Evolutionary conservation across 2,888 invertebrate species (phyloP).

Genomic region (Platycheirus albimanus): DNA sequence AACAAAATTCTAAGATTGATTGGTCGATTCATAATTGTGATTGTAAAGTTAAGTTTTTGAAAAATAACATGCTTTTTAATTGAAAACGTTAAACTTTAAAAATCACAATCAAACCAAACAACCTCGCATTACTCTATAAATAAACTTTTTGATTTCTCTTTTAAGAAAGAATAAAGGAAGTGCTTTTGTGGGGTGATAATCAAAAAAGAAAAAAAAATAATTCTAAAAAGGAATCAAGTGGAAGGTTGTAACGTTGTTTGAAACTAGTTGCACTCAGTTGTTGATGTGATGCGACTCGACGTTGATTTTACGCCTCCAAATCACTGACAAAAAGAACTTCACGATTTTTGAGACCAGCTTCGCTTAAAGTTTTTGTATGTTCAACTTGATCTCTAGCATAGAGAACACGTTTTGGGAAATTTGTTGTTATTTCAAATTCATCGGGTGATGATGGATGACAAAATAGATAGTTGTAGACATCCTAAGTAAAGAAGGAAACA

Average conservation of each 20-base stretch:
- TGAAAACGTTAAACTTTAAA: not conserved
- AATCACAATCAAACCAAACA: slow-evolving; percentile 12
- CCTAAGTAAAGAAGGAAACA: slow-evolving; percentile 85
- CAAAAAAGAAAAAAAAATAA: not conserved
- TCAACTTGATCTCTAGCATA: slow-evolving; percentile 81
- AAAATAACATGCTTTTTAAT: not conserved
- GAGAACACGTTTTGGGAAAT: slow-evolving; percentile 95
- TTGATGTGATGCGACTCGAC: not conserved
- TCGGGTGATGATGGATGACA: slow-evolving; percentile 96
- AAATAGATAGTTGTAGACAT: slow-evolving; percentile 96
- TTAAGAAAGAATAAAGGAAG: slow-evolving; percentile 8
- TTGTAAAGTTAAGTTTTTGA: not conserved
- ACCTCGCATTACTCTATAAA: slow-evolving; percentile 21
- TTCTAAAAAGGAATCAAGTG: slow-evolving; percentile 32
- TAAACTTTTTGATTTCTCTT: slow-evolving; percentile 4
- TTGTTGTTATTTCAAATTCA: slow-evolving; percentile 97
- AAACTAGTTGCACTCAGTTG: slow-evolving; percentile 18
- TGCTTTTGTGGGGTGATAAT: not conserved
- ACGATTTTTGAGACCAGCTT: slow-evolving; percentile 93
- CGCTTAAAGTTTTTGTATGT: slow-evolving; percentile 81
- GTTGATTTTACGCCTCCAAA: slow-evolving; percentile 87
- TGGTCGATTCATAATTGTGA: slow-evolving; percentile 1
- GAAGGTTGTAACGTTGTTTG: slow-evolving; percentile 22
- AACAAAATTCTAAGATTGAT: not conserved
- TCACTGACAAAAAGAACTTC: slow-evolving; percentile 98